These are phyloP conservation scores for Megalurothrips usitatus DNA, from an alignment of 2,888 invertebrate species.

Conservation along the genomic window DNA sequence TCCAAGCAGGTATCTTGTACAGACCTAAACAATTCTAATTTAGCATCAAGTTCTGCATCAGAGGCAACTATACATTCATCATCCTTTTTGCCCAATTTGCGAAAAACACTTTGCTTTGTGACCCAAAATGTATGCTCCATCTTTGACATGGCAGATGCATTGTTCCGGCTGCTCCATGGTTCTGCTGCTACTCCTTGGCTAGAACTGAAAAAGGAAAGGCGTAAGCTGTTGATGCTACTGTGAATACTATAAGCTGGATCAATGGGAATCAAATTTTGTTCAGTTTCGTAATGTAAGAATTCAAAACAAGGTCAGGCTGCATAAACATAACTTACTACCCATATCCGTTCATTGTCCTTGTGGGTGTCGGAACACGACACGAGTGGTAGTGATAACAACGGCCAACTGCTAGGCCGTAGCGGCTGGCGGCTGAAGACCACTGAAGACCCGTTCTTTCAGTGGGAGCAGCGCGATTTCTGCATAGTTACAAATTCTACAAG, in stretches of 20 bases:
- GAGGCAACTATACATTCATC: constrained; percentile 95
- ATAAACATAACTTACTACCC: neutral
- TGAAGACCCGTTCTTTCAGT: too few relatives aligned
- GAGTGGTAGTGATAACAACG: neutral
- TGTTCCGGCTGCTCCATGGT: neutral
- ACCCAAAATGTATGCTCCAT: constrained; percentile 98
- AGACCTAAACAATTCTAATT: constrained; percentile 87
- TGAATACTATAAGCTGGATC: too few relatives aligned
- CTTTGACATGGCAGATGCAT: constrained; percentile 51
- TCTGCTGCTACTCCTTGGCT: neutral
- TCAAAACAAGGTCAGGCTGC: neutral
- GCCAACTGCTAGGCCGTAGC: neutral
- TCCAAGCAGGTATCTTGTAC: constrained; percentile 86
- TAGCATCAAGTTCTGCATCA: constrained; percentile 94
- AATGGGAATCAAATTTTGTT: neutral
- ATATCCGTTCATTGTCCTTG: constrained; percentile 20
- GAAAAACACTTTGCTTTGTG: constrained; percentile 89
- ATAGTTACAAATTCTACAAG: too few relatives aligned
- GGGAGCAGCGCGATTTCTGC: too few relatives aligned
- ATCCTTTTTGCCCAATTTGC: constrained; percentile 93
- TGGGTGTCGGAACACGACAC: neutral
- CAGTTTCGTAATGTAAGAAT: neutral
- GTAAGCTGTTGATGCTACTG: neutral
- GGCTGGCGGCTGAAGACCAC: neutral
- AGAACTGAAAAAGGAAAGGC: neutral